Evolutionary conservation across 2,888 invertebrate genomes (phyloP).

Genomic region (Vanessa cardui): DNA sequence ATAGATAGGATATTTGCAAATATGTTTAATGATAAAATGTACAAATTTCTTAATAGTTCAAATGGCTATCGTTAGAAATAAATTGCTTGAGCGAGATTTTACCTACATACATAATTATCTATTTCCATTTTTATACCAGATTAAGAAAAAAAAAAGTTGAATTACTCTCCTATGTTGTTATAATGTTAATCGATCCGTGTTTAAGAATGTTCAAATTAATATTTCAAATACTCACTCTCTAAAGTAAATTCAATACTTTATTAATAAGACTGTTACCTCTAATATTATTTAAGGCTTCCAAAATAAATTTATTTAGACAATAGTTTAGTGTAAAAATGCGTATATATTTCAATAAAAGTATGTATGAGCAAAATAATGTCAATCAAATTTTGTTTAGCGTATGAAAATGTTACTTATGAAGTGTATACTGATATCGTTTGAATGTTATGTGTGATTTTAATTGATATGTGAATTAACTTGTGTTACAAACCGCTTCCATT

Average conservation of each 20-base stretch:
- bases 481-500: too few species aligned
- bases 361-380: neutral
- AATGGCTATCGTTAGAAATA: constrained; percentile 1
- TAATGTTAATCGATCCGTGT: neutral
- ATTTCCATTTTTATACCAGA: constrained; percentile 15
- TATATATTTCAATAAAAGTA: neutral
- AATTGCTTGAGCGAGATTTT: constrained; percentile 2
- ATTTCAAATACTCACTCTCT: neutral
- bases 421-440: neutral
- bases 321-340: constrained; percentile 25
- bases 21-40: constrained; percentile 11
- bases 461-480: too few species aligned
- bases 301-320: constrained; percentile 25
- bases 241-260: constrained; percentile 18
- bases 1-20: constrained; percentile 12
- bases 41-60: constrained; percentile 4
- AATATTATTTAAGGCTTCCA: constrained; percentile 39
- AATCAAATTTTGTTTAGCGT: neutral
- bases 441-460: too few species aligned
- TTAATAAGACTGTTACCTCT: constrained; percentile 38
- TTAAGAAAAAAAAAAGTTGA: neutral
- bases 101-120: neutral
- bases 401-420: neutral
- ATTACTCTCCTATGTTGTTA: neutral
- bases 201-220: constrained; percentile 1